These are phyloP conservation scores for Agrilus mali DNA, from an alignment of 2,888 invertebrate species.

Conservation along the genomic window DNA sequence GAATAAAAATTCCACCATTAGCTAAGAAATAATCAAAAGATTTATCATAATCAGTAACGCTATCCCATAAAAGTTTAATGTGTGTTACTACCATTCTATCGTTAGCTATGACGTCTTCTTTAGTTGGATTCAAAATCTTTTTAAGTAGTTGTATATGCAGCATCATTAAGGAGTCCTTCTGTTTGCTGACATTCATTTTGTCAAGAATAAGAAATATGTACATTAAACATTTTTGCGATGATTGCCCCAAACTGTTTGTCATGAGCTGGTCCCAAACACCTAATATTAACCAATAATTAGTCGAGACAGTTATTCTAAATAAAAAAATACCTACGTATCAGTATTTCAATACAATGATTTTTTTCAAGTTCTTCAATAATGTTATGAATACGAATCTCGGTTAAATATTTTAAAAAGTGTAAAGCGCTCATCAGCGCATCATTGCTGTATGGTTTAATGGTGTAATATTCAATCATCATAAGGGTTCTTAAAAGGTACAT, in stretches of 20 bases:
- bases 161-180: neutral
- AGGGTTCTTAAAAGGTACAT: slow-evolving; percentile 17
- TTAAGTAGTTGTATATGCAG: slow-evolving; percentile 9
- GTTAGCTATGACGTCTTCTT: slow-evolving; percentile 25
- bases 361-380: neutral
- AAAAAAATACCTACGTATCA: neutral
- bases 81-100: slow-evolving; percentile 29
- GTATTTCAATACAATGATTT: neutral
- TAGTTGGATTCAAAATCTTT: slow-evolving; percentile 10
- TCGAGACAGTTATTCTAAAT: neutral
- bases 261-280: slow-evolving; percentile 3
- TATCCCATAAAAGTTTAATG: slow-evolving; percentile 34
- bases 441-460: slow-evolving; percentile 14
- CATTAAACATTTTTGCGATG: slow-evolving; percentile 21
- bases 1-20: slow-evolving; percentile 26
- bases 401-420: too few relatives aligned
- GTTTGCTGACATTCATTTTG: slow-evolving; percentile 8
- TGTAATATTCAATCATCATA: slow-evolving; percentile 17
- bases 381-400: neutral
- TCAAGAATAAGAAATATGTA: slow-evolving; percentile 19
- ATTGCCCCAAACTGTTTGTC: slow-evolving; percentile 12
- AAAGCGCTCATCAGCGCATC: slow-evolving; percentile 7
- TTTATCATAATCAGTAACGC: slow-evolving; percentile 20
- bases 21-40: slow-evolving; percentile 26
- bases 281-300: neutral